Conservation (phyloP, 2,888 invertebrate species). For the Melieria omissa region DNA sequence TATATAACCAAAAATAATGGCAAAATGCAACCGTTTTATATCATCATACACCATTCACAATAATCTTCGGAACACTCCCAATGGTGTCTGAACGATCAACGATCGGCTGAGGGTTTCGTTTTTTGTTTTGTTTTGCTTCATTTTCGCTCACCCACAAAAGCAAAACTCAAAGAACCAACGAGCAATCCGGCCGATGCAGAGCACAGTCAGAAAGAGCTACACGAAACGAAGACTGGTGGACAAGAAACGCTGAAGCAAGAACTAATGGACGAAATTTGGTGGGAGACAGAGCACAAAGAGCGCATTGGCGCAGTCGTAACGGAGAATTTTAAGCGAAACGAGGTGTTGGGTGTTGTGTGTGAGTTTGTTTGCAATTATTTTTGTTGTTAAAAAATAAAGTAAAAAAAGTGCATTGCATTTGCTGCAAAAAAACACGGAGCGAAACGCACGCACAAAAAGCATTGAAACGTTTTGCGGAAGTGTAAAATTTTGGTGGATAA, state of each 20-base stretch:
- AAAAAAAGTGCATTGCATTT: not conserved
- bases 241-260: not conserved
- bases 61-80: no score
- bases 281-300: constrained; percentile 24
- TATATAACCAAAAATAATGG: no score
- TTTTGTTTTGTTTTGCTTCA: no score
- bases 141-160: no score
- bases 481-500: not conserved
- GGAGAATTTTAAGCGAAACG: constrained; percentile 32
- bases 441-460: not conserved
- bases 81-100: no score
- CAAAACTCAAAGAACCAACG: no score
- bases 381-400: constrained; percentile 4
- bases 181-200: no score
- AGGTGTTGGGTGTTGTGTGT: constrained; percentile 1
- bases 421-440: constrained; percentile 8
- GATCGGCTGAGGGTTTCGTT: no score
- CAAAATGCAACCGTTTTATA: no score
- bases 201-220: no score
- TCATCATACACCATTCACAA: no score
- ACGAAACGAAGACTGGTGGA: no score
- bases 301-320: constrained; percentile 37
- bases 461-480: not conserved
- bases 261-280: constrained; percentile 6
- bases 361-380: constrained; percentile 21